These are phyloP conservation scores for Selenia dentaria DNA, from an alignment of 2,888 invertebrate species.

Conservation along the genomic window DNA sequence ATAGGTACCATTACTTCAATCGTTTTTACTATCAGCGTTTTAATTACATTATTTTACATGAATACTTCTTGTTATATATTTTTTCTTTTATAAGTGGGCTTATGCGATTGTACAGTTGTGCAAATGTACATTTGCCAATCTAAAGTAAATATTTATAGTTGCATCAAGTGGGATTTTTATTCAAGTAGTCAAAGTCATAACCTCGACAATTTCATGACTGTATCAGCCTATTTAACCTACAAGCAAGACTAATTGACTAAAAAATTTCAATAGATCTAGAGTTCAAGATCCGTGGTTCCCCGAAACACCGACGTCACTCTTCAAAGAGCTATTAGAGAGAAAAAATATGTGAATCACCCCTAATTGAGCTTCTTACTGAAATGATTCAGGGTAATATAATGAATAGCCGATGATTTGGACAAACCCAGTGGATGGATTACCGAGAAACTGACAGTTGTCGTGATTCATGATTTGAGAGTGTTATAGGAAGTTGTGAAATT, in stretches of 20 bases:
- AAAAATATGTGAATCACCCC: constrained; percentile 48
- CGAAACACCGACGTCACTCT: constrained; percentile 46
- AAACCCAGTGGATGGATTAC: constrained; percentile 39
- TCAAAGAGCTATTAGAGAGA: constrained; percentile 42
- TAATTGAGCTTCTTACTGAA: constrained; percentile 51
- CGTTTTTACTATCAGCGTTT: too few relatives aligned
- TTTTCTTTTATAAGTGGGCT: too few relatives aligned
- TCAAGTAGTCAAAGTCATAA: too few relatives aligned
- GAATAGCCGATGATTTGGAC: constrained; percentile 42
- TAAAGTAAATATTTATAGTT: too few relatives aligned
- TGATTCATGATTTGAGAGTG: constrained; percentile 16
- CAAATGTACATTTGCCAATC: too few relatives aligned
- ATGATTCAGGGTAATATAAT: constrained; percentile 50
- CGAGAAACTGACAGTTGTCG: constrained; percentile 27
- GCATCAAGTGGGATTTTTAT: too few relatives aligned
- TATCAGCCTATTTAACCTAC: background rate
- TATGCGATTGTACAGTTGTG: too few relatives aligned
- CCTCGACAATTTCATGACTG: background rate
- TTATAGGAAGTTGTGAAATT: constrained; percentile 9
- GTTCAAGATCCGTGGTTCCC: constrained; percentile 37
- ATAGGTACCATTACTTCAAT: too few relatives aligned
- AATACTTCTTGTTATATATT: too few relatives aligned
- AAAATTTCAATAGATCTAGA: constrained; percentile 19
- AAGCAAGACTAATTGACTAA: constrained; percentile 14
- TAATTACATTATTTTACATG: too few relatives aligned